These are phyloP conservation scores for Gnathonemus echidnorhynchus DNA, from an alignment of 2,113 vertebrate genomes.

Conservation along the genomic window DNA sequence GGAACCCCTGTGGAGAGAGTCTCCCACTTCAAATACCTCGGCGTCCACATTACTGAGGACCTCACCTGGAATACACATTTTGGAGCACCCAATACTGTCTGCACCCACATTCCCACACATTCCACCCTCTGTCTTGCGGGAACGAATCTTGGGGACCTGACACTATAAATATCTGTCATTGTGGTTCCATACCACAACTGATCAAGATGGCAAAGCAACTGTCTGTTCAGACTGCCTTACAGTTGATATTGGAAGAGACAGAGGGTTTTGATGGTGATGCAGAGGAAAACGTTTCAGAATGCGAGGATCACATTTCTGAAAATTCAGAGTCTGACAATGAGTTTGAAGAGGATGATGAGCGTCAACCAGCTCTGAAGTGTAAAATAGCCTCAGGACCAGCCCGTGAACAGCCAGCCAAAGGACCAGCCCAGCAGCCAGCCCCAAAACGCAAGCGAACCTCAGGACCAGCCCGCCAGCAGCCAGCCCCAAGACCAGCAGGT, in stretches of 20 bases:
- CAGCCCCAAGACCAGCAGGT: constrained; percentile 20
- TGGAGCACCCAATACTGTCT: neutral
- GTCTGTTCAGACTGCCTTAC: too few relatives aligned
- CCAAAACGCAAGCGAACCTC: neutral
- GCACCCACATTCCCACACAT: neutral
- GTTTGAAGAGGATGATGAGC: neutral
- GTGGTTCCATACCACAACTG: neutral
- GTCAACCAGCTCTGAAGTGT: neutral
- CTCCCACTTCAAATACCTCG: too few relatives aligned
- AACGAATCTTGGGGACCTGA: neutral
- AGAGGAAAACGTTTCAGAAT: constrained; percentile 11
- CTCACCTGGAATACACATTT: neutral
- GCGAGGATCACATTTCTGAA: constrained; percentile 10
- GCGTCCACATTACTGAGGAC: too few relatives aligned
- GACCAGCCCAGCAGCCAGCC: constrained; percentile 17
- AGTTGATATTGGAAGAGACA: too few relatives aligned
- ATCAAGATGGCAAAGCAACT: too few relatives aligned
- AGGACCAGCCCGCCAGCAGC: constrained; percentile 14
- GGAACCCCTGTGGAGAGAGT: too few relatives aligned
- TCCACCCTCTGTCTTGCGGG: neutral
- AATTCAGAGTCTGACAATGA: constrained; percentile 11
- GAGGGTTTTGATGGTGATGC: neutral
- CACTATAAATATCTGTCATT: neutral
- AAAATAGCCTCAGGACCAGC: neutral
- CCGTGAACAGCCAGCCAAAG: constrained; percentile 15